phyloP scores from a whole-genome alignment of 2,113 vertebrate genomes.

The Lepus europaeus region DNA sequence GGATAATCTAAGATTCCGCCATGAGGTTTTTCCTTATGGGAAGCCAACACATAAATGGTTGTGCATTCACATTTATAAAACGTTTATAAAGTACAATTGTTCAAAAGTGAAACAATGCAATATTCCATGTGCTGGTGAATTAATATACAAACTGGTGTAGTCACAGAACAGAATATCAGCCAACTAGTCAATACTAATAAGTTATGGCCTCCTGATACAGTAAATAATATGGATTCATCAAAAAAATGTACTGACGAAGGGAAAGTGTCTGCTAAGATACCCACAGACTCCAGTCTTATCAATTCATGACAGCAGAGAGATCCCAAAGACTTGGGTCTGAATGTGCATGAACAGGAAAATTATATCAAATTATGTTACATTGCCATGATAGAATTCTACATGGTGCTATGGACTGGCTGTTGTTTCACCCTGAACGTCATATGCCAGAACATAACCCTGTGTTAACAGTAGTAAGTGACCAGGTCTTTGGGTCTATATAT shows the following conservation, averaged over 20 bases:
- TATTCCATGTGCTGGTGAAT: neutral
- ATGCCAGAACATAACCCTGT: neutral
- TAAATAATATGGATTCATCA: neutral
- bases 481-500: no score
- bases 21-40: neutral
- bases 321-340: neutral
- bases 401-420: neutral
- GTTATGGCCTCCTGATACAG: neutral
- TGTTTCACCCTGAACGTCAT: neutral
- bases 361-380: neutral
- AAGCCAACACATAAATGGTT: neutral
- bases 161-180: neutral
- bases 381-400: neutral
- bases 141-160: neutral
- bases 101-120: neutral
- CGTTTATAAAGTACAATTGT: neutral
- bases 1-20: no score
- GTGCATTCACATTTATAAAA: neutral
- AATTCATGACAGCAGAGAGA: neutral
- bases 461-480: no score
- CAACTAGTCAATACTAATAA: neutral
- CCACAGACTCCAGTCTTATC: neutral
- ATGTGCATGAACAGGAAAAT: neutral
- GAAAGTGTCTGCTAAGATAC: neutral
- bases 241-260: neutral